Conservation (phyloP, 2,113 vertebrate genomes). For the Lepidothrix coronata region DNA sequence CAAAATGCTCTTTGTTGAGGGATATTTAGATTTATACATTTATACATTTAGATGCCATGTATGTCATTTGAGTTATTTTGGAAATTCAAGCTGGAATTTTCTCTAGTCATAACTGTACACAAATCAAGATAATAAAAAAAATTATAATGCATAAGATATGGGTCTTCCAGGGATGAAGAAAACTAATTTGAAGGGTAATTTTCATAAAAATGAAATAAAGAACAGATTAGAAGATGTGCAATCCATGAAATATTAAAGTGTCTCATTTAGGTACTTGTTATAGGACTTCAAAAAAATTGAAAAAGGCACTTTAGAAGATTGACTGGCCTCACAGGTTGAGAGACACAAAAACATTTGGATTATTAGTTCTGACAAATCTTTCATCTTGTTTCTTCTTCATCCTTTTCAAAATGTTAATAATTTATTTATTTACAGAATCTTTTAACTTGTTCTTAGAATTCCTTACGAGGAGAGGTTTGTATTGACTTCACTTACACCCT, state of each 20-base stretch:
- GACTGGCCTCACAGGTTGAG: neutral
- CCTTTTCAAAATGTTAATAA: neutral
- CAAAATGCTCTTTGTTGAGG: neutral
- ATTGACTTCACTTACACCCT: neutral
- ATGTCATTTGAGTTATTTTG: neutral
- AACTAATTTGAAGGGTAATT: conserved; percentile 42
- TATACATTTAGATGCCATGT: neutral
- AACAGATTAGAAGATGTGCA: neutral
- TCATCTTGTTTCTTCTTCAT: neutral
- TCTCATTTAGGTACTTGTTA: conserved; percentile 7
- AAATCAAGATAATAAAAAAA: conserved; percentile 52
- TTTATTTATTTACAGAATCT: neutral
- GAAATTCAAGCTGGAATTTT: conserved; percentile 16
- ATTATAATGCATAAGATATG: conserved; percentile 5
- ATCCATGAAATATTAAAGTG: conserved; percentile 48
- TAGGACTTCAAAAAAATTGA: neutral
- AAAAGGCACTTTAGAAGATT: neutral
- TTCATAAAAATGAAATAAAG: conserved; percentile 54
- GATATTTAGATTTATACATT: too few species aligned
- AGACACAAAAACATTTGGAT: neutral
- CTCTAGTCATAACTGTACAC: neutral
- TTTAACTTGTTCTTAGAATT: neutral
- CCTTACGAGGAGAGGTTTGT: neutral
- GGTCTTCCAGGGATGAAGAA: conserved; percentile 26
- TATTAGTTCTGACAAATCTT: neutral